phyloP scores from a whole-genome alignment of 37 sponge, comb jelly and placozoan species.

The Oscarella lobularis region DNA sequence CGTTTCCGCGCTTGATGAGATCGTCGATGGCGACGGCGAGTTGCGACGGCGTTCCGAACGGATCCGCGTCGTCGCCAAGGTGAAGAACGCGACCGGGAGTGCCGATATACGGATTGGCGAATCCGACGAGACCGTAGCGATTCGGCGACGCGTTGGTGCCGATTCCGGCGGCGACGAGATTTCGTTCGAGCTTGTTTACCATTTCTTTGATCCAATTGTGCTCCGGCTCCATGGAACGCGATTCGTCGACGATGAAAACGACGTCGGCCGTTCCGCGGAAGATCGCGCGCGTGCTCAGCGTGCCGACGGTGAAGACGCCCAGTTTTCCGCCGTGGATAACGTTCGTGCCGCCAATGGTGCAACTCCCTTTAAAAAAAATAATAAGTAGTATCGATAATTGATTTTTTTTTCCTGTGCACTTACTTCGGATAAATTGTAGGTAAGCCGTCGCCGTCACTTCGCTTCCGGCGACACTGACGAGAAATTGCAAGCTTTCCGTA shows the following conservation, averaged over 20 bases:
- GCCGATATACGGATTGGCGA: not conserved
- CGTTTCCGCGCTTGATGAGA: not conserved
- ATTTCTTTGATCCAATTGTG: not conserved
- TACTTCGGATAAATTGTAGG: too few species aligned
- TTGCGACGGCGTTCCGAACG: not conserved
- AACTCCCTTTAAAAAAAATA: too few species aligned
- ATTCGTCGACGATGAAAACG: not conserved
- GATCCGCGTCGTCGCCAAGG: not conserved
- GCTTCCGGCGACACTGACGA: too few species aligned
- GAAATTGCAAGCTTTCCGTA: too few species aligned
- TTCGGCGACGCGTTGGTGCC: not conserved
- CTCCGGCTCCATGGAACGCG: not conserved
- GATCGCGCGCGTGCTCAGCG: too few species aligned
- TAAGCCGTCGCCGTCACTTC: too few species aligned
- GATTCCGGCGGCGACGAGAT: not conserved
- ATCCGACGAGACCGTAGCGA: not conserved
- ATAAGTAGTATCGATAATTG: too few species aligned
- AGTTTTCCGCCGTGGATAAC: too few species aligned
- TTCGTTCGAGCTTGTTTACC: not conserved
- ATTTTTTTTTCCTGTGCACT: too few species aligned
- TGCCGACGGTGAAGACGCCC: too few species aligned
- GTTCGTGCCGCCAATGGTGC: too few species aligned
- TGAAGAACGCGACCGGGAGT: not conserved
- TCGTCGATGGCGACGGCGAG: not conserved
- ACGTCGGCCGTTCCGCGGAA: constrained; percentile 3